phyloP scores from a whole-genome alignment of 2,888 invertebrate species.

The Malthinus flaveolus region DNA sequence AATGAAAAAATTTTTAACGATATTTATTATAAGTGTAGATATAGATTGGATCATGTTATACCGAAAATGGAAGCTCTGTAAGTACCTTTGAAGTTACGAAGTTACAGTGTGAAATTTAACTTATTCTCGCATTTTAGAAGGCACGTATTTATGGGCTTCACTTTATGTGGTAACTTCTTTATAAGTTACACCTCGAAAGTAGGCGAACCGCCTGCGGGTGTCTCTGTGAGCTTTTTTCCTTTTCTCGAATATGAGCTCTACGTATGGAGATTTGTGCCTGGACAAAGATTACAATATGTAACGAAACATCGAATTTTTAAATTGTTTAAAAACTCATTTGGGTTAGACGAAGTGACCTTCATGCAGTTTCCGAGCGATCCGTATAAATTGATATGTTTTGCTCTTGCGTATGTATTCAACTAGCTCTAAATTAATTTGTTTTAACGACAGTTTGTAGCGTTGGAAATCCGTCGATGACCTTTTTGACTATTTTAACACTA shows the following conservation, averaged over 20 bases:
- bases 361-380: constrained; percentile 73
- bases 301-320: constrained; percentile 53
- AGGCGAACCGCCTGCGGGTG: constrained; percentile 10
- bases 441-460: constrained; percentile 39
- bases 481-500: constrained; percentile 68
- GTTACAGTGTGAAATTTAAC: constrained; percentile 1
- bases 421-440: background rate
- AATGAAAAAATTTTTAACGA: constrained; percentile 52
- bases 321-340: constrained; percentile 45
- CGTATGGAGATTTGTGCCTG: constrained; percentile 53
- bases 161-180: constrained; percentile 91
- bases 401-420: constrained; percentile 61
- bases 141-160: constrained; percentile 92
- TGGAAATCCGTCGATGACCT: constrained; percentile 58
- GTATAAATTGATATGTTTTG: constrained; percentile 68
- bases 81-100: constrained; percentile 10
- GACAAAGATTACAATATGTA: constrained; percentile 46
- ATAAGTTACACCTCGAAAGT: constrained; percentile 70
- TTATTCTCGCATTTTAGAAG: constrained; percentile 62
- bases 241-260: constrained; percentile 50
- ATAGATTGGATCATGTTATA: constrained; percentile 40
- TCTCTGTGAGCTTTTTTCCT: constrained; percentile 36
- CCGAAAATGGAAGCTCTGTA: constrained; percentile 36
- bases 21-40: constrained; percentile 50
- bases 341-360: constrained; percentile 63